Evolutionary conservation across 1,140 invertebrate species (phyloP).

Genomic region (Lordiphosa clarofinis): DNA sequence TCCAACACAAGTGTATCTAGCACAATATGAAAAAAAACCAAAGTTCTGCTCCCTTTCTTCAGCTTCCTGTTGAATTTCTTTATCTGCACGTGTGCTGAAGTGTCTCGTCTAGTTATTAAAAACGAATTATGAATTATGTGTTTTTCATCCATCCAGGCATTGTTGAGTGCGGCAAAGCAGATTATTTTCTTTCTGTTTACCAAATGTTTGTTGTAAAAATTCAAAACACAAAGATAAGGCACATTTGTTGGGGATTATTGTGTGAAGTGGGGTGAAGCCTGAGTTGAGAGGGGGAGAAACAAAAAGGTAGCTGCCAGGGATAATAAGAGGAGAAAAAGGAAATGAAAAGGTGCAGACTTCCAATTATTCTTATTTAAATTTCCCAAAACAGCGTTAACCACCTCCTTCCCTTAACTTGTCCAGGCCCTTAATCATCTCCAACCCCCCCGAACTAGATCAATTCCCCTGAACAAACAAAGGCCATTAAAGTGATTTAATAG

Average conservation of each 20-base stretch:
- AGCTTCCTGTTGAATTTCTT: slow-evolving; percentile 12
- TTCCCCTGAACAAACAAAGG: slow-evolving; percentile 20
- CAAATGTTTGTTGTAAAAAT: slow-evolving; percentile 30
- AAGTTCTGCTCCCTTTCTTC: not conserved
- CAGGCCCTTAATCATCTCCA: slow-evolving; percentile 1
- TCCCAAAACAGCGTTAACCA: no score
- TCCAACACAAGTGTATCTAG: slow-evolving; percentile 16
- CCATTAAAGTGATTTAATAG: slow-evolving; percentile 74
- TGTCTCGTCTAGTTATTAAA: slow-evolving; percentile 56
- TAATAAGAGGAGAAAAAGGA: not conserved
- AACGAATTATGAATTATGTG: slow-evolving; percentile 75
- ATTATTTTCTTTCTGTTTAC: slow-evolving; percentile 41
- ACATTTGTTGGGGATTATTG: slow-evolving; percentile 59
- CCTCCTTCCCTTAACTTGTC: not conserved
- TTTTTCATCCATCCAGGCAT: slow-evolving; percentile 9
- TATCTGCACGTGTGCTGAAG: slow-evolving; percentile 35
- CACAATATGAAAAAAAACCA: slow-evolving; percentile 8
- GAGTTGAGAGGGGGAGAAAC: slow-evolving; percentile 18
- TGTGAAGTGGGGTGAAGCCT: slow-evolving; percentile 1
- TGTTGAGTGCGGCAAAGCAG: slow-evolving; percentile 25
- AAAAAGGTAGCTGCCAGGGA: slow-evolving; percentile 23
- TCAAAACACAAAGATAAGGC: slow-evolving; percentile 58
- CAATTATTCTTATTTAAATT: no score
- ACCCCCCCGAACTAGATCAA: slow-evolving; percentile 16
- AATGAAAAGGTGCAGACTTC: slow-evolving; percentile 4